A percentile compares a stretch with the other conserved stretches of the same genome.
Conservation (phyloP, 2,888 invertebrate species). For the Melieria crassipennis region DNA sequence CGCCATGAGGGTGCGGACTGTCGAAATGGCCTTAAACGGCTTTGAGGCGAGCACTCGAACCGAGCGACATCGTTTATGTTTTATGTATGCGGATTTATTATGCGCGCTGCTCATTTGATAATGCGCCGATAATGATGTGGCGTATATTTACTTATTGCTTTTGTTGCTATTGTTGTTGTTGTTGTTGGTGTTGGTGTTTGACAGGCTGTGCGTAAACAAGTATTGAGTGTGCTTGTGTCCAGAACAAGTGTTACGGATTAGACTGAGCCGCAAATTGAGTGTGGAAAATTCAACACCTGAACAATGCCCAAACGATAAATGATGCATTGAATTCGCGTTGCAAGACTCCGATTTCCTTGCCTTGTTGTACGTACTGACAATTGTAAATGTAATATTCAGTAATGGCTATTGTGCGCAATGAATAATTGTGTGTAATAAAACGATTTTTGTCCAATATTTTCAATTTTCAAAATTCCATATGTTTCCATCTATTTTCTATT, state of each 20-base stretch:
- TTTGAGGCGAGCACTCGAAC: slow-evolving; percentile 26
- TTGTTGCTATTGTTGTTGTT: slow-evolving; percentile 12
- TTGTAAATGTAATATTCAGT: too few species aligned
- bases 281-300: slow-evolving; percentile 59
- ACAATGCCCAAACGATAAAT: neutral
- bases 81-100: slow-evolving; percentile 57
- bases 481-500: too few species aligned
- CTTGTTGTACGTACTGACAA: too few species aligned
- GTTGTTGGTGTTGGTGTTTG: slow-evolving; percentile 17
- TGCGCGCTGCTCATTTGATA: slow-evolving; percentile 54
- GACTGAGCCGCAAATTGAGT: slow-evolving; percentile 40
- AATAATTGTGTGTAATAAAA: too few species aligned
- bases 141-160: slow-evolving; percentile 26
- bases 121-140: slow-evolving; percentile 59
- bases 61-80: slow-evolving; percentile 56
- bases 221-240: slow-evolving; percentile 8
- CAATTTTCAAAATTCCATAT: too few species aligned
- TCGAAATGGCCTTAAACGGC: slow-evolving; percentile 60
- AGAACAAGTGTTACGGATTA: slow-evolving; percentile 35
- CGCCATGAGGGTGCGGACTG: slow-evolving; percentile 31
- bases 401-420: too few species aligned
- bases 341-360: too few species aligned
- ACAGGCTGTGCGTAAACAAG: slow-evolving; percentile 15
- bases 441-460: too few species aligned
- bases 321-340: too few species aligned